Evolutionary conservation across 2,113 vertebrate species (phyloP).

Genomic region (Sander lucioperca): DNA sequence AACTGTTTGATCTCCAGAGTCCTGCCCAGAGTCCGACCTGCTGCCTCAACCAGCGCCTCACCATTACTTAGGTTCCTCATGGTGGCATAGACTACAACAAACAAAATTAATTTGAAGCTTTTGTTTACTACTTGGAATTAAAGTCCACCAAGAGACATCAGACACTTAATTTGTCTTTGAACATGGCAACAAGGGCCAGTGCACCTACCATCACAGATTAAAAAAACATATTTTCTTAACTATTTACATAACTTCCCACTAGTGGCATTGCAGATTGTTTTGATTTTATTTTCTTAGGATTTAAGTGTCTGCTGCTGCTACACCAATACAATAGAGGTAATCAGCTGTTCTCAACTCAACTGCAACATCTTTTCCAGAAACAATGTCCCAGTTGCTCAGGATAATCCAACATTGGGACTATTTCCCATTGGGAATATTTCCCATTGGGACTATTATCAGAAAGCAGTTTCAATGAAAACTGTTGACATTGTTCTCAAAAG

Average conservation of each 20-base stretch:
- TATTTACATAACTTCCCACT: too few species aligned
- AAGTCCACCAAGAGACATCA: not conserved
- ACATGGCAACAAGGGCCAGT: not conserved
- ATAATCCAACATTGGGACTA: not conserved
- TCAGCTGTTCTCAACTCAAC: not conserved
- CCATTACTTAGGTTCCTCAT: conserved; percentile 88
- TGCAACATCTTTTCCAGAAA: not conserved
- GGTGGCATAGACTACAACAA: conserved; percentile 86
- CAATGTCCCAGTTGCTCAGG: not conserved
- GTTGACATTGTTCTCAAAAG: not conserved
- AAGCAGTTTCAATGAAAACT: not conserved
- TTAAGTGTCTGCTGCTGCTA: not conserved
- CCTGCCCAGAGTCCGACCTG: conserved; percentile 83
- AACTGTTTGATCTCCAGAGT: conserved; percentile 89
- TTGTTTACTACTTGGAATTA: not conserved
- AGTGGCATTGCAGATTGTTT: not conserved
- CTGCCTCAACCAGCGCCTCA: conserved; percentile 81
- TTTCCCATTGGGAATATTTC: not conserved
- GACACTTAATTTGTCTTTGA: not conserved
- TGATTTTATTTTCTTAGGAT: not conserved
- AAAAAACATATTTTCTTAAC: not conserved
- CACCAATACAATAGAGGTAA: not conserved
- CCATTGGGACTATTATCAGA: not conserved
- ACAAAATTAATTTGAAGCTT: not conserved
- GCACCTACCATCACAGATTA: not conserved